Percentiles rank a stretch among this genome's conserved stretches.
Conservation (phyloP, 2,888 invertebrate genomes). For the Oligia latruncula region DNA sequence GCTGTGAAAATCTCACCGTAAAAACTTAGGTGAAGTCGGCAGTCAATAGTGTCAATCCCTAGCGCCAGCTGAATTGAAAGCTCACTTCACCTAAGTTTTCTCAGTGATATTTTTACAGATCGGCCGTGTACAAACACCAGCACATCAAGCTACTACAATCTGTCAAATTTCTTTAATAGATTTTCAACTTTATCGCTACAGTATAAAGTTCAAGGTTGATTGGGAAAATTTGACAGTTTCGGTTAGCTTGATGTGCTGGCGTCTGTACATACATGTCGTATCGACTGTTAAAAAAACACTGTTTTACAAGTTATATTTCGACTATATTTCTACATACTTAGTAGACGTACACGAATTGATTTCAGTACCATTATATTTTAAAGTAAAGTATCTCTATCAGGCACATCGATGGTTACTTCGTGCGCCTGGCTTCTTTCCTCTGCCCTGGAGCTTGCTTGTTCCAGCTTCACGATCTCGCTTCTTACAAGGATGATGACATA, state of each 20-base stretch:
- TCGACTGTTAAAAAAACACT: neutral
- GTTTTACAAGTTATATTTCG: neutral
- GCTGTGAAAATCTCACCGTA: neutral
- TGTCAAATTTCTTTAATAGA: no score
- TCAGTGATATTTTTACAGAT: neutral
- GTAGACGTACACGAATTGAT: neutral
- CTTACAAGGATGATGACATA: slow-evolving; percentile 85
- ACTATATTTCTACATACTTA: slow-evolving; percentile 11
- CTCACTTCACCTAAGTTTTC: neutral
- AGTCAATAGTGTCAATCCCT: neutral
- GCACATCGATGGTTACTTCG: slow-evolving; percentile 72
- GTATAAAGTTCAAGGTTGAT: no score
- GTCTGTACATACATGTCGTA: neutral
- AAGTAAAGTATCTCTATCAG: slow-evolving; percentile 79
- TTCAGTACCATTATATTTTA: slow-evolving; percentile 35
- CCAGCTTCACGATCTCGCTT: slow-evolving; percentile 83
- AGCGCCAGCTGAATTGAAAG: neutral
- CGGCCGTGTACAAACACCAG: neutral
- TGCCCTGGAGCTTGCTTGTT: slow-evolving; percentile 66
- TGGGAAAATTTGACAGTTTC: no score
- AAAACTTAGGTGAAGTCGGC: neutral
- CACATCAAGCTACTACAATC: no score
- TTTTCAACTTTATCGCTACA: no score
- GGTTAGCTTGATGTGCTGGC: no score
- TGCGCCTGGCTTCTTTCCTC: slow-evolving; percentile 53